Evolutionary conservation across 2,888 invertebrate species (phyloP).

Genomic region (Tachina fera): DNA sequence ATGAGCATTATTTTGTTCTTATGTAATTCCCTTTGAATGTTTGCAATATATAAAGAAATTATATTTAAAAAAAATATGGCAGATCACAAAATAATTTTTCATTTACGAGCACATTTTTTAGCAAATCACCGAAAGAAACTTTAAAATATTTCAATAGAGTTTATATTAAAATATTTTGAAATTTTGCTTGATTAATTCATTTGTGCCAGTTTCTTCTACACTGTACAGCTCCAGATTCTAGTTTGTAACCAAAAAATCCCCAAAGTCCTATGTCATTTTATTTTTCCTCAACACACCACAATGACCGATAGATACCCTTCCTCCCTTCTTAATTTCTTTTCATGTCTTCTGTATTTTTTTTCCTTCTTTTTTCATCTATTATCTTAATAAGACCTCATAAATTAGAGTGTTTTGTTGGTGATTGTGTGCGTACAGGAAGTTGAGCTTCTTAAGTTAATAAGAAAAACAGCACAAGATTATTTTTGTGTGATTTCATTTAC

Average conservation of each 20-base stretch:
- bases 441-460: slow-evolving; percentile 73
- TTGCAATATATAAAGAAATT: no score
- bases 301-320: not conserved
- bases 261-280: not conserved
- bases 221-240: no score
- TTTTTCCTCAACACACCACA: not conserved
- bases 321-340: slow-evolving; percentile 35
- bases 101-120: no score
- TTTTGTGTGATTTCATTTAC: slow-evolving; percentile 63
- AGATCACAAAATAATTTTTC: no score
- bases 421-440: slow-evolving; percentile 52
- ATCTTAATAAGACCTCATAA: slow-evolving; percentile 71
- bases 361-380: slow-evolving; percentile 20
- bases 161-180: no score
- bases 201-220: no score
- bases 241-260: slow-evolving; percentile 8
- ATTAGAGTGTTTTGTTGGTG: slow-evolving; percentile 69
- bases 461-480: slow-evolving; percentile 44
- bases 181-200: no score
- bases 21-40: no score
- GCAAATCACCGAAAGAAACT: no score
- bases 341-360: slow-evolving; percentile 8
- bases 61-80: no score
- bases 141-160: no score
- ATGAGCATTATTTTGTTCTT: no score